Evolutionary conservation across 1,140 invertebrate genomes (phyloP), one percentile per base, ranked within the genome.

Genomic region (Ericerus pela): DNA sequence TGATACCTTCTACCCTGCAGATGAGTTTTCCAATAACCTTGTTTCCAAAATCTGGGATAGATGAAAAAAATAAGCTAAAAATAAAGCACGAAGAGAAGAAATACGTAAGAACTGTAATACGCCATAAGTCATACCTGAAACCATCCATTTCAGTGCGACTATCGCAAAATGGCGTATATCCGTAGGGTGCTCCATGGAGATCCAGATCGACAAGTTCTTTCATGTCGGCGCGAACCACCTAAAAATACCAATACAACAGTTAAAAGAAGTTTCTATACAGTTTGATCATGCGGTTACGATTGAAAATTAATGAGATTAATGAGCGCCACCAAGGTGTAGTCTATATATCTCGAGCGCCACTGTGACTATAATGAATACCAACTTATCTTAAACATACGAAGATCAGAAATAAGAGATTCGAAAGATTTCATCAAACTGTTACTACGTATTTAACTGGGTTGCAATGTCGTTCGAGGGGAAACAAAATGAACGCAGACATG

Each of bases 141-240:
- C 96, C 96, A 70, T 99, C 96, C 95, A 99, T 99, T 73, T 99
- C 94, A 62, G 75, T 89, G 59, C 94, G 78, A 54, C 88, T 94
- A 64, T 98, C 93, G 76, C 96, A 99, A 74, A 99, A 99, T 2
- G 96, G 96, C 2, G 94, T 96, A 66, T 99, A 99, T 12, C 91
- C 96, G 71, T 99, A 99, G 0, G 96, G 94, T 0, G 96, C 95
- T n/a, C 94, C 94, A 57, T 84, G 89, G 37, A 99, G 76, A 71
- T 99, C 94, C 57, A 98, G 75, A 61, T 95, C 87, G 57, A 89
- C 82, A 16, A 99, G 70, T 70, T 99, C 95, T 70, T 95, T 95
- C 61, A 99, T 75, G 74, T 99, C 95, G 14, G 94, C 82, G 63
- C 96, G 75, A 0, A 99, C 95, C 66, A 98, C 91, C 84, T 88